A percentile compares a stretch with the other conserved stretches of the same genome.
These are phyloP conservation scores for Hippocampus kuda DNA, from an alignment of 2,797 vertebrate species.

Conservation along the genomic window DNA sequence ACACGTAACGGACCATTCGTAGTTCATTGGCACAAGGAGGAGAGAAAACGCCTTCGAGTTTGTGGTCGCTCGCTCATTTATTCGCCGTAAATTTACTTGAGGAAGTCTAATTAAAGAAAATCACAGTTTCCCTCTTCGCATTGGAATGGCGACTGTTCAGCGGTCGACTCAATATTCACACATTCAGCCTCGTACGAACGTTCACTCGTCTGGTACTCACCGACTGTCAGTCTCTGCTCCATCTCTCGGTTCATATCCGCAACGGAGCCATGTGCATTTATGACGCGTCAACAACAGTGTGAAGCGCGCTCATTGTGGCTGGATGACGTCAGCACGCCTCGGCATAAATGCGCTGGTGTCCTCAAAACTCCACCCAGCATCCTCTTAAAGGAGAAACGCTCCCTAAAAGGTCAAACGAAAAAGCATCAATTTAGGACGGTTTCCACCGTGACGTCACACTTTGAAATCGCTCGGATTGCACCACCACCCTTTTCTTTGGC, in stretches of 20 bases:
- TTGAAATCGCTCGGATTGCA: neutral
- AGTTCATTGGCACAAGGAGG: neutral
- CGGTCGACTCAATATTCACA: neutral
- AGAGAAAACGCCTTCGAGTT: neutral
- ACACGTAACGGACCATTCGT: neutral
- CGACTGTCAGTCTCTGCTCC: conserved; percentile 1
- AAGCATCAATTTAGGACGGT: neutral
- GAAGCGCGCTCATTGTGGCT: conserved; percentile 38
- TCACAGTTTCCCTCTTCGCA: neutral
- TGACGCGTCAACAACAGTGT: conserved; percentile 41
- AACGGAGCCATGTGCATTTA: conserved; percentile 48
- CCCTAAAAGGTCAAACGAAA: neutral
- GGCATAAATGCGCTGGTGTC: conserved; percentile 44
- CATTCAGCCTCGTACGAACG: neutral
- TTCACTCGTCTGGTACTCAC: neutral
- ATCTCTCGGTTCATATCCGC: conserved; percentile 10
- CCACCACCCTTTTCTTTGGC: neutral
- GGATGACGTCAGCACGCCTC: conserved; percentile 49
- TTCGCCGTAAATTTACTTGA: neutral
- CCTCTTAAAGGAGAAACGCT: conserved; percentile 40
- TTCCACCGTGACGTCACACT: neutral
- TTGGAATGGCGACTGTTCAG: neutral
- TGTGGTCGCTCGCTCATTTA: neutral
- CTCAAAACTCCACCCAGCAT: conserved; percentile 50
- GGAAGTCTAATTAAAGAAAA: neutral